Evolutionary conservation across 1,140 invertebrate genomes (phyloP).

Genomic region (Papilio aristodemus): DNA sequence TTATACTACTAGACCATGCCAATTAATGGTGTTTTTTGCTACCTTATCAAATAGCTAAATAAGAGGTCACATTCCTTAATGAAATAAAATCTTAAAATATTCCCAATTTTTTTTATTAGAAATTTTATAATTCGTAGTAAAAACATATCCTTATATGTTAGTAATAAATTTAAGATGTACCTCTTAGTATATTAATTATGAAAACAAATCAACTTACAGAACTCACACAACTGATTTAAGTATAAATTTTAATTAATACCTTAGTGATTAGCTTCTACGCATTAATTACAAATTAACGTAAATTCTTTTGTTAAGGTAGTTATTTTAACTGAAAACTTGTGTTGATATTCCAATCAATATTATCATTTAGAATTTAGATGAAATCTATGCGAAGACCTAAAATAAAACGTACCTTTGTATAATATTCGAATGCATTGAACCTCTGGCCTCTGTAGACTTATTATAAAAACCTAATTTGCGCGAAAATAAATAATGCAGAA

Average conservation of each 20-base stretch:
- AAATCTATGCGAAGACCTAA: background rate
- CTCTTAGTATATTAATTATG: too few species aligned
- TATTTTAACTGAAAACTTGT: background rate
- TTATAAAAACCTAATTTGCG: constrained; percentile 38
- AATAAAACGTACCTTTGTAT: background rate
- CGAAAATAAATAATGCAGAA: constrained; percentile 51
- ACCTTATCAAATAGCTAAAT: too few species aligned
- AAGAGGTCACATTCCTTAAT: too few species aligned
- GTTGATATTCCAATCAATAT: background rate
- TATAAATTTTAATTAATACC: background rate
- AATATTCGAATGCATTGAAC: background rate
- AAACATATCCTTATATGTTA: too few species aligned
- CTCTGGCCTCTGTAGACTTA: constrained; percentile 18
- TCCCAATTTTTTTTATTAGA: too few species aligned
- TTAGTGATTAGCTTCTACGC: background rate
- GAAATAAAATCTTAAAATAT: too few species aligned
- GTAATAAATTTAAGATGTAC: too few species aligned
- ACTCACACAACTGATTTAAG: background rate
- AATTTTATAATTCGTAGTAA: too few species aligned
- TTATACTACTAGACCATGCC: too few species aligned
- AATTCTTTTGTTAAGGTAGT: background rate
- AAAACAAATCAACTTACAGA: background rate
- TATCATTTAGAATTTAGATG: background rate
- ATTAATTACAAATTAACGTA: background rate
- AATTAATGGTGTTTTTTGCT: too few species aligned